Percentiles rank a stretch among this genome's conserved stretches.
Evolutionary conservation across 2,888 invertebrate species (phyloP).

Genomic region (Limnephilus lunatus): DNA sequence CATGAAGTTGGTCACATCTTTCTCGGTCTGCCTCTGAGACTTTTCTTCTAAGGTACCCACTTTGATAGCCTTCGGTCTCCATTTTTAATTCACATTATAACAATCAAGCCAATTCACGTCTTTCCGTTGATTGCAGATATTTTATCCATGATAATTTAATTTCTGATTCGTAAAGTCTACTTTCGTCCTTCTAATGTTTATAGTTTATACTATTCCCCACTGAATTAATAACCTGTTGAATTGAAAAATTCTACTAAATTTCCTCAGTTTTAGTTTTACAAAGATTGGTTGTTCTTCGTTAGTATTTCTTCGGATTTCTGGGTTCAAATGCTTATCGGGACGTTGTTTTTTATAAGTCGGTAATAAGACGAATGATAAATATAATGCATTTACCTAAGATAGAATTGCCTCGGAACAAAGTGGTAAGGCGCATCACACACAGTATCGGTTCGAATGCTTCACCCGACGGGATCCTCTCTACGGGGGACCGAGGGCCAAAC

Average conservation of each 20-base stretch:
- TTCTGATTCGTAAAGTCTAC: background rate
- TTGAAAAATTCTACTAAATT: no score
- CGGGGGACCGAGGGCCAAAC: conserved; percentile 60
- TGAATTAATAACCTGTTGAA: background rate
- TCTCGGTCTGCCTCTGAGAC: background rate
- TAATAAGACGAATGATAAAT: conserved; percentile 63
- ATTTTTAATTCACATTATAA: background rate
- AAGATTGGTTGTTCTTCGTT: background rate
- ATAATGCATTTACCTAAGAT: conserved; percentile 60
- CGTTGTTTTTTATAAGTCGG: background rate
- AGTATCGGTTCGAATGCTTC: conserved; percentile 59
- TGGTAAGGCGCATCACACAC: conserved; percentile 53
- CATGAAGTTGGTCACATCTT: background rate
- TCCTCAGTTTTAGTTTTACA: background rate
- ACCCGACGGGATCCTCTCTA: conserved; percentile 60
- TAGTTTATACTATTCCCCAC: background rate
- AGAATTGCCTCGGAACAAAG: conserved; percentile 57
- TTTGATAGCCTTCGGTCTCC: no score
- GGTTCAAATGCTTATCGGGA: background rate
- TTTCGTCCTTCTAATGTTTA: background rate
- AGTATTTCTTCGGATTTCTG: background rate
- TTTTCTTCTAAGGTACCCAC: background rate
- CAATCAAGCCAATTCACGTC: background rate
- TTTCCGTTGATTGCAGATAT: no score
- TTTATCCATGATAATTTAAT: background rate